Base-by-base conservation (phyloP, 2,888 invertebrate genomes). In the Choreutis nemorana region DNA sequence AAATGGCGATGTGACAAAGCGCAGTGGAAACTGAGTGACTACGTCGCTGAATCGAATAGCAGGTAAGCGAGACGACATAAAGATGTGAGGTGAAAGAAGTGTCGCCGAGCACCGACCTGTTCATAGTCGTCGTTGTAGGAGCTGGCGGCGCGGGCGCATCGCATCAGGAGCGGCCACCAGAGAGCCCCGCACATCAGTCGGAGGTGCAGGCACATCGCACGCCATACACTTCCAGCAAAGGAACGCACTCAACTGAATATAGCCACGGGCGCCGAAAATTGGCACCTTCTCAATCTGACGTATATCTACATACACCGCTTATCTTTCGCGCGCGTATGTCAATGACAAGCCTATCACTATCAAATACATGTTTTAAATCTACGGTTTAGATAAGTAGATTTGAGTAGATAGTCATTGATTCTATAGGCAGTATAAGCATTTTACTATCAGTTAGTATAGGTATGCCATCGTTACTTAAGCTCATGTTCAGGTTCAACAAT, bases 201-300 rank as follows among this genome's bases (percentile, higher is more conserved):
- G 54, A 78, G 61, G 58, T 77, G 73, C 45, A 77, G 68, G 64
- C 78, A 78, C 78, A 78, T 78, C 56, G 62, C 68, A 66, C 66
- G 70, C 73, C 73, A 73, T 70, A 72, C 75, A 73, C 75, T 66
- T 66, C 73, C 64, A 66, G 50, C 77, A 68, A 71, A 68, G 66
- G 71, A 62, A 56, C 68, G 53, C 68, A 66, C 70, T 65, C 64
- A 61, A 75, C 77, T 77, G 75, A 75, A 71, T 57, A 64, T 64
- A 67, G 65, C 53, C 53, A 65, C 68, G 65, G 54, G 55, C 67
- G 68, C 60, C 51, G 53, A 37, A 55, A 54, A 62, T 75, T 77
- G 77, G 77, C 77, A 71, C 64, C 40, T 52, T 73, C 75, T 67
- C 77, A 78, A 70, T 55, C 39, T 40, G 45, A 58, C 52, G 48